Evolutionary conservation across 2,797 vertebrate species (phyloP).

Genomic region (Malacoctenus gilli): DNA sequence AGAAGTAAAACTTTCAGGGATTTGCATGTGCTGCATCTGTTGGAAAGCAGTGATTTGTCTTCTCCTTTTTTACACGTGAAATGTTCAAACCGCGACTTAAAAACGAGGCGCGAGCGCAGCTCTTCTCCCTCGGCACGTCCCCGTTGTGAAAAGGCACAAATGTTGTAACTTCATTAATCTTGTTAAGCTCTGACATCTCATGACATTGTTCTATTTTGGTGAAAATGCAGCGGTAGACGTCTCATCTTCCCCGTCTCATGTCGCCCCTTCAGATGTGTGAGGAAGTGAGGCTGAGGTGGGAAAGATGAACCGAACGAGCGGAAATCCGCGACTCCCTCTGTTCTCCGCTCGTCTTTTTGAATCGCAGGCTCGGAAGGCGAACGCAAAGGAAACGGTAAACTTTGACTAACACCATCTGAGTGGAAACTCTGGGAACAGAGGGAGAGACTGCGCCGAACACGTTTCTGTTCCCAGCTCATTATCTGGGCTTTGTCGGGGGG

Average conservation of each 20-base stretch:
- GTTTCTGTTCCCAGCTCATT: constrained; percentile 24
- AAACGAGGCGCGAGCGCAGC: constrained; percentile 10
- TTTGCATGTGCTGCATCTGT: constrained; percentile 12
- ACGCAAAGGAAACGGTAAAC: constrained; percentile 19
- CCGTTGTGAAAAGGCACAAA: constrained; percentile 31
- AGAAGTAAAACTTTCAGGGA: neutral
- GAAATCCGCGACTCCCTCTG: constrained; percentile 15
- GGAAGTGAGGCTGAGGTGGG: constrained; percentile 18
- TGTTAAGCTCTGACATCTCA: constrained; percentile 41
- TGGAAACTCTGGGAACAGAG: constrained; percentile 8
- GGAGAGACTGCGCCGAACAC: too few species aligned
- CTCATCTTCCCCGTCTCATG: constrained; percentile 33
- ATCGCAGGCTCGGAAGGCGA: constrained; percentile 31
- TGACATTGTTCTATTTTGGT: constrained; percentile 53
- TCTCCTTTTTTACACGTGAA: constrained; percentile 14
- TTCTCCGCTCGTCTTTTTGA: constrained; percentile 17
- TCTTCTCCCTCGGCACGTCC: constrained; percentile 6
- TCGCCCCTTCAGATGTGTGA: constrained; percentile 29
- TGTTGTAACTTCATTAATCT: constrained; percentile 52
- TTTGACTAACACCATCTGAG: constrained; percentile 29
- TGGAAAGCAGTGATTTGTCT: constrained; percentile 26
- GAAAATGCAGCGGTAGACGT: constrained; percentile 4
- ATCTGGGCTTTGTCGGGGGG: constrained; percentile 1
- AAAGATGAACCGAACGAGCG: constrained; percentile 13
- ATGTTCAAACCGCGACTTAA: constrained; percentile 6